Base-by-base conservation (phyloP, 2,888 invertebrate species). In the Leuctra nigra region DNA sequence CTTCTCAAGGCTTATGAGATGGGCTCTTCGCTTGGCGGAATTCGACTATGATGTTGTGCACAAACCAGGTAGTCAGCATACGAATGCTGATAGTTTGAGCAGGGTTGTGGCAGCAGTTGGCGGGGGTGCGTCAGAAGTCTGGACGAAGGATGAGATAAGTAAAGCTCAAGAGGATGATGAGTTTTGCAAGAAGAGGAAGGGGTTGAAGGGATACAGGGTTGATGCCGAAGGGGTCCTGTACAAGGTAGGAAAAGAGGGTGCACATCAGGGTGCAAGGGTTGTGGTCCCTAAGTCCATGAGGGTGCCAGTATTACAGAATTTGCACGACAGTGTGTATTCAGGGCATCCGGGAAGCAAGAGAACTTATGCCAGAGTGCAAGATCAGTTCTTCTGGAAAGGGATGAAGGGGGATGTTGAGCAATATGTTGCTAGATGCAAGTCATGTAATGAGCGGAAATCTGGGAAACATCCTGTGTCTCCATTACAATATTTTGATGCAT, bases 41-140 rank as follows among this genome's bases (percentile, higher is more conserved):
- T 56, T 22, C 20, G 22, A 56, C 14, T 56, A 50, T 13, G 50
- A 56, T 4, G 38, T 56, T 6, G n/a, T 50, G 11, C 56, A 56
- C 23, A 50, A 50, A 25, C 36, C 56, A 4, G 56, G 50, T 2
- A 38, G 25, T 22, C 23, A 36, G 22, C 36, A 36, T 13, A 6
- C n/a, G 1, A 47, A 54, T 25, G 47, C 54, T 4, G 47, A 57
- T 36, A 36, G 33, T 11, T 16, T 57, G 6, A 46, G 46, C 4
- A 4, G 57, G 25, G 18, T 41, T 20, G 53, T 57, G 4, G 23
- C 25, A 11, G 13, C 47, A 23, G 50, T 50, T 13, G 25, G 23
- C 11, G 14, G 4, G 25, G 9, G 7, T 38, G 9, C 14, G 9
- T 7, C 38, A 14, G 4, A 4, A n/a, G 11, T 29, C 29, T 29